Evolutionary conservation across 1,140 invertebrate genomes (phyloP), one percentile per base, ranked within the genome.

Genomic region (Cydia splendana): DNA sequence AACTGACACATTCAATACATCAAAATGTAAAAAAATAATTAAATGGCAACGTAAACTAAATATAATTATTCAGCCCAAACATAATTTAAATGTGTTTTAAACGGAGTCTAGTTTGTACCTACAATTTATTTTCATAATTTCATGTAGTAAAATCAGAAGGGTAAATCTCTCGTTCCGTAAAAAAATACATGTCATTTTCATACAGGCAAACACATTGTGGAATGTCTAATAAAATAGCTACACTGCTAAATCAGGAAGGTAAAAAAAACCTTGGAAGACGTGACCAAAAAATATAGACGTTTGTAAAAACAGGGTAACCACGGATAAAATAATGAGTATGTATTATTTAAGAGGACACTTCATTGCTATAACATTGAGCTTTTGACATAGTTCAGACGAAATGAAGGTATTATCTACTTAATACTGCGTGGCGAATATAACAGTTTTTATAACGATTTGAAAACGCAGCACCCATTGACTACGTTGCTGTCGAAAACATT

Each of bases 301-400:
- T 69, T 15, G 9, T 18, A 38, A 71, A 71, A 71, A 38, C 65
- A 69, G n/a, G 65, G 65, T n/a, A 65, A 65, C 65, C 65, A 69
- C 7, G 15, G 28, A 69, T 69, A 10, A 69, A 69, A 38, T 38
- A 38, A 30, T 53, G 12, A 12, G n/a, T 53, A 38, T 30, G 34
- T 38, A 71, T n/a, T 71, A 42, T 71, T 38, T 69, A n/a, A 38
- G 34, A 42, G 34, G 34, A 71, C 18, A 71, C 34, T 18, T 71
- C 28, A 38, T 69, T 20, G 45, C 18, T 78, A 69, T 77, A 77
- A 75, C 81, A 85, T 90, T 90, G 88, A 90, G 87, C 88, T 87
- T 87, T 86, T 85, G 88, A 89, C 88, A 87, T 87, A 83, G 76
- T 79, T 78, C 81, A 84, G 81, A 85, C 77, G 82, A 82, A 82